These are phyloP conservation scores for Nyctalus aviator DNA, from an alignment of 2,797 vertebrate species.

Conservation along the genomic window DNA sequence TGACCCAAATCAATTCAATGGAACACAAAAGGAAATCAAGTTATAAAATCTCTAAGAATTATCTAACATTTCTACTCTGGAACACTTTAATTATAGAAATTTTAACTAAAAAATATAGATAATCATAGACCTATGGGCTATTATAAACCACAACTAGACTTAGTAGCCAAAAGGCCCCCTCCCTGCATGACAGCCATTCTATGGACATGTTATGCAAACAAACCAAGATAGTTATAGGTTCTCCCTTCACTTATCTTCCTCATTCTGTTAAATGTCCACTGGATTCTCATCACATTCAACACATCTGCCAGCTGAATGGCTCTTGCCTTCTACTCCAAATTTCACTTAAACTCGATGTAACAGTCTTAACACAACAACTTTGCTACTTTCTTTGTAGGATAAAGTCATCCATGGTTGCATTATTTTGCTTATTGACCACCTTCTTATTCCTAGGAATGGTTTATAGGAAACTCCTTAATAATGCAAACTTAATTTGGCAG, in stretches of 20 bases:
- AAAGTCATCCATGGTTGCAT: not conserved
- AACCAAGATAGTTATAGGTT: not conserved
- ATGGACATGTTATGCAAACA: not conserved
- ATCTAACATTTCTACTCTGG: not conserved
- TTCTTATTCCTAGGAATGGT: not conserved
- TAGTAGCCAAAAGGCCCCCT: no score
- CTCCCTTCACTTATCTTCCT: not conserved
- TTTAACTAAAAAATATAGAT: not conserved
- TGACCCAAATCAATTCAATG: not conserved
- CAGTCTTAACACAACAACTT: not conserved
- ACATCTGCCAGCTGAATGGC: not conserved
- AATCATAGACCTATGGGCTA: no score
- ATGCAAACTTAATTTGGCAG: not conserved
- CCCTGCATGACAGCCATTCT: no score
- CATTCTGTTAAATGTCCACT: not conserved
- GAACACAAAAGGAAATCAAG: not conserved
- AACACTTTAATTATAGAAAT: not conserved
- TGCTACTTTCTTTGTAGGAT: not conserved
- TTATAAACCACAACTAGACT: no score
- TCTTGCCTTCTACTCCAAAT: not conserved
- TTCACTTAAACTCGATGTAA: not conserved
- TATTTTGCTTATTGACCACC: not conserved
- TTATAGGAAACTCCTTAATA: not conserved
- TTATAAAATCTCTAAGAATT: not conserved
- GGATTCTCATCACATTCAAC: not conserved